Base-by-base conservation (phyloP, 23 tunicate genomes). In the Halocynthia roretzi region DNA sequence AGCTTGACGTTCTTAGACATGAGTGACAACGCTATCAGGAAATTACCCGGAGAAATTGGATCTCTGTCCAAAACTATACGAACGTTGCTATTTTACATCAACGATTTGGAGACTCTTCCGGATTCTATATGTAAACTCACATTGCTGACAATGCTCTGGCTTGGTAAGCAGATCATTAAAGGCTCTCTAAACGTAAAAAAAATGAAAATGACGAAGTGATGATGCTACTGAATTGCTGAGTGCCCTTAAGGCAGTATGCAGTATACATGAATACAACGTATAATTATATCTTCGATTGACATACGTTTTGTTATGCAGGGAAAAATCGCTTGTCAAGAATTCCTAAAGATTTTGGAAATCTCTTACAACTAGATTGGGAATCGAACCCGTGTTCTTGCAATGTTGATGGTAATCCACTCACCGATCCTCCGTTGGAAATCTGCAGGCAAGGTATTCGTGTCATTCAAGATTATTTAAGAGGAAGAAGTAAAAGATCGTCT, bases 321-420 rank as follows among this genome's bases (percentile, higher is more conserved):
- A 81, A 81, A 78, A 91, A 91, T 60, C 53, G 80, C 6, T 77
- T 91, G 20, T 56, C 44, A 17, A 71, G 65, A 5, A 52, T 91
- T 10, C 97, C 97, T 6, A 81, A 68, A 70, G 80, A 71, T 52
- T 91, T 91, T 77, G 97, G 97, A 6, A 83, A 91, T 17, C 77
- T 91, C 6, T 71, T 66, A 63, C 80, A 77, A 15, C 62, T 91
- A 50, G 97, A 91, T 50, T 91, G 97, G 97, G 87, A 81, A 44
- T 23, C 22, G 44, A 15, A 56, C 53, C 82, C 80, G 48, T 85
- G 84, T 71, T 85, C 89, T 7, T 76, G 87, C 8, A 91, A 91
- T 62, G 82, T 91, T 49, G 87, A 85, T 57, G 81, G 72, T 51
- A 91, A 91, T 53, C 97, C 97, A 8, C 74, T 91, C 5, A 84